A percentile compares a stretch with the other conserved stretches of the same genome.
phyloP scores from a whole-genome alignment of 2,113 vertebrate genomes.

The Xiphophorus maculatus region DNA sequence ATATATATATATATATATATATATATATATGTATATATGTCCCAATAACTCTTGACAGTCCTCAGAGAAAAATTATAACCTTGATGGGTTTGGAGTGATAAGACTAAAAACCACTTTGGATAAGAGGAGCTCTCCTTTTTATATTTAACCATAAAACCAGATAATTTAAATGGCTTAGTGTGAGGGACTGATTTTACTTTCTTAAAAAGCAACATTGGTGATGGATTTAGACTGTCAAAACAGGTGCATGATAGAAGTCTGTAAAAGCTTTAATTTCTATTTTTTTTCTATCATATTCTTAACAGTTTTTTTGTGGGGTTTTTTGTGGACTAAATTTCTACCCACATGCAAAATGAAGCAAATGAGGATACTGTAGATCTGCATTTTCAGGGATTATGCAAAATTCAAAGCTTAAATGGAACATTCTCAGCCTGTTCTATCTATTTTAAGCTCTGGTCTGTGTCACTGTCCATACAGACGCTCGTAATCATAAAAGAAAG shows the following conservation, averaged over 20 bases:
- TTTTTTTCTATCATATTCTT: neutral
- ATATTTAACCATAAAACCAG: neutral
- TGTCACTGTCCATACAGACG: constrained; percentile 48
- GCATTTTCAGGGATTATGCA: constrained; percentile 26
- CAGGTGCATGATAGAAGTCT: neutral
- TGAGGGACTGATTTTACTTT: neutral
- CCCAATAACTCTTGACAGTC: neutral
- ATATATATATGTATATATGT: too few relatives aligned
- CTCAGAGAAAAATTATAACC: neutral
- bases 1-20: neutral
- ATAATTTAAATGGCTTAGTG: neutral
- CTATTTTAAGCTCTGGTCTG: constrained; percentile 44
- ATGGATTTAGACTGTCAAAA: neutral
- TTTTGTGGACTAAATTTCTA: constrained; percentile 16
- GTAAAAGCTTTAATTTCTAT: neutral
- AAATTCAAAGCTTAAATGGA: constrained; percentile 21
- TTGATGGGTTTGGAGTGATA: neutral
- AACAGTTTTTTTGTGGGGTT: constrained; percentile 6
- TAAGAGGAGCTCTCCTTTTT: neutral
- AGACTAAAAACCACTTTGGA: neutral
- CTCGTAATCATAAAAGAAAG: constrained; percentile 52
- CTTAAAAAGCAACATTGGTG: neutral
- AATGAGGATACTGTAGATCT: constrained; percentile 27
- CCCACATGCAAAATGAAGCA: constrained; percentile 18
- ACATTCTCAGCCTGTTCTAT: neutral